A percentile compares a stretch with the other conserved stretches of the same genome.
phyloP scores from a whole-genome alignment of 2,797 vertebrate genomes.

The Esox lucius region DNA sequence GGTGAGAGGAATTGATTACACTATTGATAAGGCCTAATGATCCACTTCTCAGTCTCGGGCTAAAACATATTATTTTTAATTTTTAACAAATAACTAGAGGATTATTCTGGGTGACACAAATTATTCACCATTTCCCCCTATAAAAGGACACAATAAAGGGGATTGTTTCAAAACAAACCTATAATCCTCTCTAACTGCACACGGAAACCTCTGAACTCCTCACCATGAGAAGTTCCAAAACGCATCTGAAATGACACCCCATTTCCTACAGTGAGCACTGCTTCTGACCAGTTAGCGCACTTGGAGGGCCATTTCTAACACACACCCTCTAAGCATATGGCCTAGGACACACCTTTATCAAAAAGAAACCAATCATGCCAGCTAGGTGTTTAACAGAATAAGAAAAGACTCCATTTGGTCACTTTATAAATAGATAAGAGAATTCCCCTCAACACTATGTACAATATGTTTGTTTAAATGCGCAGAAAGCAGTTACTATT shows the following conservation, averaged over 20 bases:
- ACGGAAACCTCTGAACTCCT: conserved; percentile 12
- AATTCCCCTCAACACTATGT: conserved; percentile 68
- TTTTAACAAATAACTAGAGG: conserved; percentile 33
- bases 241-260: background rate
- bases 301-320: background rate
- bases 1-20: background rate
- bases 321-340: background rate
- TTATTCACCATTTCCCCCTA: too few species aligned
- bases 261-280: background rate
- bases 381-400: conserved; percentile 39
- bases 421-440: conserved; percentile 59
- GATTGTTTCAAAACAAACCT: background rate
- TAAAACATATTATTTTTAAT: conserved; percentile 2
- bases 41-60: background rate
- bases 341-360: conserved; percentile 33
- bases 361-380: conserved; percentile 30
- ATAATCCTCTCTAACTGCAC: background rate
- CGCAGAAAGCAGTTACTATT: conserved; percentile 55
- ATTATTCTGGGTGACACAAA: too few species aligned
- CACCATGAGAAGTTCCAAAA: conserved; percentile 21
- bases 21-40: background rate
- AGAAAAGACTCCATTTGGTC: conserved; percentile 60
- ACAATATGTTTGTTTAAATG: conserved; percentile 79
- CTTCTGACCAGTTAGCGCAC: background rate
- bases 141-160: too few species aligned